These are phyloP conservation scores for Agrochola litura DNA, from an alignment of 2,888 invertebrate genomes.

Conservation along the genomic window DNA sequence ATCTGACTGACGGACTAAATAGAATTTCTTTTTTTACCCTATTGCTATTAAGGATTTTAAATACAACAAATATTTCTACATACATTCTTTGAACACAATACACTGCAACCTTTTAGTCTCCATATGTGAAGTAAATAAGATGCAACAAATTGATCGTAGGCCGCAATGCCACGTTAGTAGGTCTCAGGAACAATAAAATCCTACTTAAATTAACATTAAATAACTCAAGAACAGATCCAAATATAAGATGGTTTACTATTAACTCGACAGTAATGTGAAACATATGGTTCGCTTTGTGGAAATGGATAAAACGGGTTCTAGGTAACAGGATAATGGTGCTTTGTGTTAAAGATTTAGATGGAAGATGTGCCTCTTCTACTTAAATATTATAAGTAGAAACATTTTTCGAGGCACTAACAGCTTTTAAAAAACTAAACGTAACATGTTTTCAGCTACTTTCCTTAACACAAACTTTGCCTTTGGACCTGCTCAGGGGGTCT, in stretches of 20 bases:
- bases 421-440: too few species aligned
- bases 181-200: slow-evolving; percentile 66
- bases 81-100: not conserved
- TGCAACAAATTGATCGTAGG: slow-evolving; percentile 68
- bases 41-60: too few species aligned
- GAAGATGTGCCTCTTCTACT: not conserved
- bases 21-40: too few species aligned
- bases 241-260: slow-evolving; percentile 54
- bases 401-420: too few species aligned
- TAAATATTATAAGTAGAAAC: not conserved
- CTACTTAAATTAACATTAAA: slow-evolving; percentile 54
- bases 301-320: slow-evolving; percentile 36
- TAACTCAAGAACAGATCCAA: slow-evolving; percentile 76
- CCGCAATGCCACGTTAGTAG: slow-evolving; percentile 70
- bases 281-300: slow-evolving; percentile 42
- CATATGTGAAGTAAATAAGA: slow-evolving; percentile 55
- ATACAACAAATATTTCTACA: not conserved
- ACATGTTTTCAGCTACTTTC: too few species aligned
- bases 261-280: slow-evolving; percentile 22
- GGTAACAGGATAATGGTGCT: slow-evolving; percentile 23
- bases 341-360: slow-evolving; percentile 20
- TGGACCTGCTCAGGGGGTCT: too few species aligned
- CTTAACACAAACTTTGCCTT: too few species aligned
- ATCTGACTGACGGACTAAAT: too few species aligned
- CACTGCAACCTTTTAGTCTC: slow-evolving; percentile 35